Evolutionary conservation across 2,888 invertebrate species (phyloP), one percentile per base, ranked within the genome.

Genomic region (Aquatica leii): DNA sequence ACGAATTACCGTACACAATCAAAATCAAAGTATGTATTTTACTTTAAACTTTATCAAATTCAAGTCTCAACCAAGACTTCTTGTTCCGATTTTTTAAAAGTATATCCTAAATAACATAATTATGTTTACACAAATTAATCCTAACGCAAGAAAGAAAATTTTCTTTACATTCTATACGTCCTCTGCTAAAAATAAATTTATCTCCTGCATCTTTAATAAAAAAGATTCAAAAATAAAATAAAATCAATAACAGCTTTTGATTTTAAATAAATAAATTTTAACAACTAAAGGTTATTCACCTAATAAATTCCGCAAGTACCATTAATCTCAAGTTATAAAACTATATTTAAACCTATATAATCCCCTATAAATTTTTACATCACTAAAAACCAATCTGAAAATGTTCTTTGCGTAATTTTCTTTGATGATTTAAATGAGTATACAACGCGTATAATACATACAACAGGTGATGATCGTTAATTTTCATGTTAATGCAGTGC

Each of bases 311-410:
- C 46, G 18, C 46, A 8, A 18, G n/a, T 46, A 17, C 18, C 46
- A 46, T 46, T 46, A 46, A 46, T 46, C 46, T 17, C 18, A 20
- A 46, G 46, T 46, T 46, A 46, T 46, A 46, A 37, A 46, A 46
- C 46, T 46, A 46, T 18, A 46, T 46, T 46, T 46, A 46, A 46
- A 46, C 24, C 4, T 18, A 46, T 18, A 20, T 46, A 46, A 46
- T 46, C 46, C 11, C 46, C 18, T 18, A 6, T 24, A 24, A 18
- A 46, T 46, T 46, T 46, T 46, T 46, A 46, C 46, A 46, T 18
- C 18, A 18, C 4, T 2, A 24, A 24, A 24, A 24, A 46, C 46
- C 17, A 46, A 20, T 46, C 18, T 17, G 17, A 46, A 46, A 18
- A 18, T 11, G 46, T 46, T n/a, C 46, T 18, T 6, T 17, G 15